Evolutionary conservation across 2,888 invertebrate genomes (phyloP).

Genomic region (Pyrrhosoma nymphula): DNA sequence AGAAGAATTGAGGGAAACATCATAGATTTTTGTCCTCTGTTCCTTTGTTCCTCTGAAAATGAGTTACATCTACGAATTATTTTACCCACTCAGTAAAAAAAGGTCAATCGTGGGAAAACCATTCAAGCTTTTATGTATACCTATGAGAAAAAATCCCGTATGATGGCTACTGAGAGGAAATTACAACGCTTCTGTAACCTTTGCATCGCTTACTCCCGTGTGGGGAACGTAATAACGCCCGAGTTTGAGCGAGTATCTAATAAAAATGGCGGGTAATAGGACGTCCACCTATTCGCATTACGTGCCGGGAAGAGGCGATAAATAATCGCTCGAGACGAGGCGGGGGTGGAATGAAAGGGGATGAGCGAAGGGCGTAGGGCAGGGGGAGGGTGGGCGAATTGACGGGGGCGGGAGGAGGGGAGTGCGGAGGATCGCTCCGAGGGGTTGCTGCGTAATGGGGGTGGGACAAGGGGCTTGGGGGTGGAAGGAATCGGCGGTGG

Average conservation of each 20-base stretch:
- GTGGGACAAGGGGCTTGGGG: background rate
- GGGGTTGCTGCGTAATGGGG: background rate
- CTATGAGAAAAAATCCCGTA: too few relatives aligned
- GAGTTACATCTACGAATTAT: too few relatives aligned
- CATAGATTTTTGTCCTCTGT: too few relatives aligned
- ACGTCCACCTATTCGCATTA: slow-evolving; percentile 18
- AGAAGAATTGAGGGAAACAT: too few relatives aligned
- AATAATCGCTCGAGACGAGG: background rate
- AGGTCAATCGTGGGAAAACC: too few relatives aligned
- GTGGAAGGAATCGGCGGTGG: background rate
- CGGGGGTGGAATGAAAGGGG: background rate
- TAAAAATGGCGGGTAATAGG: background rate
- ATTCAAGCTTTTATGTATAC: too few relatives aligned
- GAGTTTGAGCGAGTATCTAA: background rate
- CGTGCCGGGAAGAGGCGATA: background rate
- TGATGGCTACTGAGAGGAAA: background rate
- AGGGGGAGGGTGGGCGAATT: background rate
- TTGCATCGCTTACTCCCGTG: background rate
- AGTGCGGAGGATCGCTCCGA: background rate
- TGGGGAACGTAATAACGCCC: background rate
- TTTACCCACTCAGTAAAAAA: too few relatives aligned
- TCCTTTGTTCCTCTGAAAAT: too few relatives aligned
- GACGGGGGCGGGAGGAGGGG: background rate
- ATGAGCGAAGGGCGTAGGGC: background rate
- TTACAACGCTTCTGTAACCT: background rate